Conservation (phyloP, 2,888 invertebrate species). For the Drosophila rellima region DNA sequence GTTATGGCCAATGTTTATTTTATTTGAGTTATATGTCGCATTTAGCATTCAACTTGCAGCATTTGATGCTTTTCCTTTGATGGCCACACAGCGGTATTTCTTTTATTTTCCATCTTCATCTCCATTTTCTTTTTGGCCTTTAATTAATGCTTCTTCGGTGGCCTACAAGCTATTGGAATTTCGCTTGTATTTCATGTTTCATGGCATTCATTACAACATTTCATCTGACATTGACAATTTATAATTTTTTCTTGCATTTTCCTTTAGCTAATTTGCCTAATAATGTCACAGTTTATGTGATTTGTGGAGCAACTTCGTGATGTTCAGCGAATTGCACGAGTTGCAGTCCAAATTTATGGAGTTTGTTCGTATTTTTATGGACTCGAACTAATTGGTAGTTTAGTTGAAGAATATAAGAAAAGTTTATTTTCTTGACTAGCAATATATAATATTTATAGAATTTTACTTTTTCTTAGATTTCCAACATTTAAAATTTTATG, state of each 20-base stretch:
- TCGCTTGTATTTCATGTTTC: conserved; percentile 48
- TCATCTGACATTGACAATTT: conserved; percentile 72
- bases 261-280: conserved; percentile 51
- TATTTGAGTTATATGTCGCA: conserved; percentile 74
- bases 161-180: conserved; percentile 52
- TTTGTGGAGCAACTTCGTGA: conserved; percentile 70
- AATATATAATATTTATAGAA: too few species aligned
- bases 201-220: conserved; percentile 66
- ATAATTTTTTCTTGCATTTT: conserved; percentile 59
- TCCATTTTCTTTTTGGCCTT: conserved; percentile 22
- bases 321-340: conserved; percentile 46
- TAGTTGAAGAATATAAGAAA: not conserved
- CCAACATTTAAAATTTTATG: too few species aligned
- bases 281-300: conserved; percentile 69
- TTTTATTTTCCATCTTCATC: not conserved
- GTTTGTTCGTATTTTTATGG: conserved; percentile 9
- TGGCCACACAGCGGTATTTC: conserved; percentile 50
- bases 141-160: conserved; percentile 71
- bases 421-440: too few species aligned
- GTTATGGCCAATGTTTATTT: conserved; percentile 76
- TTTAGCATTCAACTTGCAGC: conserved; percentile 30
- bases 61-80: conserved; percentile 39
- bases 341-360: conserved; percentile 52
- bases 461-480: too few species aligned
- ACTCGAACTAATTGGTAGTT: conserved; percentile 32